Evolutionary conservation across 2,888 invertebrate species (phyloP), one percentile per base, ranked within the genome.

Genomic region (Heteromyza rotundicornis): DNA sequence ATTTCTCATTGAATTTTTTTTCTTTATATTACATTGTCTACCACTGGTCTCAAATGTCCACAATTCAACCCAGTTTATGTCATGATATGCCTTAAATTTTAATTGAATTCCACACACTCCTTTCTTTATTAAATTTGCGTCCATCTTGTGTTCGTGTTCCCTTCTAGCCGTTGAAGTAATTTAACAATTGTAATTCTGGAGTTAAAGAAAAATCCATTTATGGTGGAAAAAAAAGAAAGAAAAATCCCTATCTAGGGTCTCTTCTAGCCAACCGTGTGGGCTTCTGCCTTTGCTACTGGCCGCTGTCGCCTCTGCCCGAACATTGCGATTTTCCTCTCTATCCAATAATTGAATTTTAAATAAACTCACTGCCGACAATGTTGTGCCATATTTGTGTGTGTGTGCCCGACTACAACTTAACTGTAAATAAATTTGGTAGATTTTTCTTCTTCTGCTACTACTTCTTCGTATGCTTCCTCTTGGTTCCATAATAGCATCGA

Each of bases 261-360:
- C 22, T n/a, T 20, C 51, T 8, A 51, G 20, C 51, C 20, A 20
- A 20, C 23, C 22, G 35, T 55, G 55, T 50, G 20, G 12, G n/a
- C n/a, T n/a, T n/a, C n/a, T n/a, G n/a, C n/a, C n/a, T n/a, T n/a
- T n/a, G n/a, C n/a, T n/a, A n/a, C n/a, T n/a, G n/a, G n/a, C n/a
- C n/a, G n/a, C n/a, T n/a, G n/a, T n/a, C n/a, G 27, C 10, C 5
- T 27, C 27, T 27, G 27, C 10, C 27, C 27, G 27, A 27, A 27
- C 27, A 10, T 27, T 27, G 10, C 10, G 10, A 27, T 27, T 27
- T 27, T 27, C 64, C 58, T 60, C 51, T 14, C 59, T 56, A 62
- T 65, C 70, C 73, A n/a, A 75, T 82, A 81, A 81, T 82, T 81
- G 82, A 82, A 81, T 81, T 81, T 81, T 82, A 79, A 82, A 82